Conservation (phyloP, 2,113 vertebrate species). For the Xenus cinereus region DNA sequence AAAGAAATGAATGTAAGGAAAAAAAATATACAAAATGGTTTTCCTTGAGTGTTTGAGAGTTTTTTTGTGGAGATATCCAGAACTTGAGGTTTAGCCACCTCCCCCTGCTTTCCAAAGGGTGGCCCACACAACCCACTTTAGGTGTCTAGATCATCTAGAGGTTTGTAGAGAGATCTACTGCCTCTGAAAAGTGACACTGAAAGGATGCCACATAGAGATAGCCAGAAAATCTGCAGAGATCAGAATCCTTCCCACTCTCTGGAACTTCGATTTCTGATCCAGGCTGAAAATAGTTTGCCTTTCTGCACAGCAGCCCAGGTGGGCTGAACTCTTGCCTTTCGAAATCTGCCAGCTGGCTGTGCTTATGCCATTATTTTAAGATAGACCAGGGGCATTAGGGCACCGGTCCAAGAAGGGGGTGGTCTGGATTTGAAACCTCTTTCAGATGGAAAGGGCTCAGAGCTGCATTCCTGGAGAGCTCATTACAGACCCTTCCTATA, state of each 20-base stretch:
- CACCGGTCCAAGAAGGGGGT: neutral
- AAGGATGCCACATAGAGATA: neutral
- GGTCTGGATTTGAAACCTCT: neutral
- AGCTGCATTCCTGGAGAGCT: rapidly evolving
- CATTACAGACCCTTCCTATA: neutral
- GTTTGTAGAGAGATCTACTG: neutral
- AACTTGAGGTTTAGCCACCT: neutral
- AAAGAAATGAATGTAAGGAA: neutral
- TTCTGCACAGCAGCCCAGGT: neutral
- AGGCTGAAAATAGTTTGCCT: neutral
- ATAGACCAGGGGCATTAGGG: neutral
- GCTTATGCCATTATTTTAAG: neutral
- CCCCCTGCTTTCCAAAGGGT: neutral
- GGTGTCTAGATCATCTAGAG: neutral
- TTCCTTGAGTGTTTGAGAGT: neutral
- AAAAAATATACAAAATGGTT: neutral
- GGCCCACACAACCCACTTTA: neutral
- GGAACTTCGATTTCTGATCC: neutral
- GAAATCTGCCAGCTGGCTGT: neutral
- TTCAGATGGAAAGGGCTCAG: neutral
- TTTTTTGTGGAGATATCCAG: neutral
- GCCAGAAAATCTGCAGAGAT: neutral
- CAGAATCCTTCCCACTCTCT: neutral
- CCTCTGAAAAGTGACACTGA: neutral
- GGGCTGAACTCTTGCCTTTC: neutral